A percentile compares a stretch with the other conserved stretches of the same genome.
phyloP scores from a whole-genome alignment of 2,888 invertebrate species.

The Patella caerulea region DNA sequence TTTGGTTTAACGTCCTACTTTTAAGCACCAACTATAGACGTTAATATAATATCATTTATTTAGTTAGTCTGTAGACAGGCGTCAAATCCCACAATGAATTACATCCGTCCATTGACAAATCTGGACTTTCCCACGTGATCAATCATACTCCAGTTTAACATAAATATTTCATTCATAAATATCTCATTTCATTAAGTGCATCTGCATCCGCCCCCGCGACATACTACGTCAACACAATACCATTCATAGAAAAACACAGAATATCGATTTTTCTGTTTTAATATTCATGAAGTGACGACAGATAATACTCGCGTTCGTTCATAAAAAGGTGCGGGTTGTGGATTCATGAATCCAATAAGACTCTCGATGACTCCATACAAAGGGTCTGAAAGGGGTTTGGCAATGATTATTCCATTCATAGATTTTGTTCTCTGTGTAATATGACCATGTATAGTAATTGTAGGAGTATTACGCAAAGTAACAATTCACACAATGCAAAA shows the following conservation, averaged over 20 bases:
- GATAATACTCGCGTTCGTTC: background rate
- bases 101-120: background rate
- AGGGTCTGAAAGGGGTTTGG: too few relatives aligned
- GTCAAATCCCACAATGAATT: background rate
- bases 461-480: too few relatives aligned
- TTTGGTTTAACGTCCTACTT: too few relatives aligned
- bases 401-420: too few relatives aligned
- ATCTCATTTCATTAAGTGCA: background rate
- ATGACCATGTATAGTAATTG: too few relatives aligned
- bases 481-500: too few relatives aligned
- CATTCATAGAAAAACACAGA: background rate
- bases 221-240: background rate
- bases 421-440: too few relatives aligned
- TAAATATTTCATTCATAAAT: slow-evolving; percentile 9
- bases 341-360: background rate
- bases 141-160: background rate
- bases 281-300: background rate
- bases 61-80: too few relatives aligned
- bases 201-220: background rate
- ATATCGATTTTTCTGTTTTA: background rate
- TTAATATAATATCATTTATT: too few relatives aligned
- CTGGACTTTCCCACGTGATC: background rate
- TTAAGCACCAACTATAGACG: background rate
- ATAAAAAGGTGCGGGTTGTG: too few relatives aligned
- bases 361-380: background rate